These are phyloP conservation scores for Sycobia sp. DNA, from an alignment of 1,140 invertebrate genomes.

Conservation along the genomic window DNA sequence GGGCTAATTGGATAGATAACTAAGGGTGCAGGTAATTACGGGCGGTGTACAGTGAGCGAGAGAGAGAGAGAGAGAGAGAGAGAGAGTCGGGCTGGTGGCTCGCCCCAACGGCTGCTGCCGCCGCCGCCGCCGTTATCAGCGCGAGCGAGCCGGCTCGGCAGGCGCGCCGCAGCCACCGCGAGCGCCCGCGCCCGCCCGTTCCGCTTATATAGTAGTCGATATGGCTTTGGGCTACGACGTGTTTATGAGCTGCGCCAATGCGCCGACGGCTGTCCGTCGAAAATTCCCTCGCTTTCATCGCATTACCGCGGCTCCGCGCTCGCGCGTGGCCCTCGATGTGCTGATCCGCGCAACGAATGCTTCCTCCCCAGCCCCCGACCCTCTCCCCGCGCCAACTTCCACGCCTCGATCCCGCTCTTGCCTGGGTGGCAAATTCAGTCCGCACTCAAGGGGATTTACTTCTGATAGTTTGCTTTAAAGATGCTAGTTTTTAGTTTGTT, in stretches of 20 bases:
- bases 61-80: too few relatives aligned
- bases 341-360: not conserved
- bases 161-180: not conserved
- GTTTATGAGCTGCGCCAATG: slow-evolving; percentile 51
- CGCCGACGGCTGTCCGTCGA: slow-evolving; percentile 50
- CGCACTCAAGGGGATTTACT: too few relatives aligned
- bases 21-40: slow-evolving; percentile 63
- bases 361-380: not conserved
- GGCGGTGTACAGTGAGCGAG: too few relatives aligned
- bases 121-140: slow-evolving; percentile 43
- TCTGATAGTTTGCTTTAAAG: too few relatives aligned
- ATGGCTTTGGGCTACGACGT: slow-evolving; percentile 55
- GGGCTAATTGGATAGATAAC: slow-evolving; percentile 64
- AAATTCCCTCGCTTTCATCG: slow-evolving; percentile 42
- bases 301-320: not conserved
- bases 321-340: not conserved
- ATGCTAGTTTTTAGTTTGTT: too few relatives aligned
- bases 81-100: slow-evolving; percentile 12
- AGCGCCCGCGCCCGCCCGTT: slow-evolving; percentile 42
- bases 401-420: not conserved
- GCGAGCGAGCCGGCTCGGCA: not conserved
- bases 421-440: too few relatives aligned
- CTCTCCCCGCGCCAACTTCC: not conserved
- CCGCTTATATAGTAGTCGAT: slow-evolving; percentile 56
- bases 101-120: not conserved